Percentiles rank a stretch among this genome's conserved stretches.
phyloP scores from a whole-genome alignment of 2,113 vertebrate species.

The Scolopax mira region DNA sequence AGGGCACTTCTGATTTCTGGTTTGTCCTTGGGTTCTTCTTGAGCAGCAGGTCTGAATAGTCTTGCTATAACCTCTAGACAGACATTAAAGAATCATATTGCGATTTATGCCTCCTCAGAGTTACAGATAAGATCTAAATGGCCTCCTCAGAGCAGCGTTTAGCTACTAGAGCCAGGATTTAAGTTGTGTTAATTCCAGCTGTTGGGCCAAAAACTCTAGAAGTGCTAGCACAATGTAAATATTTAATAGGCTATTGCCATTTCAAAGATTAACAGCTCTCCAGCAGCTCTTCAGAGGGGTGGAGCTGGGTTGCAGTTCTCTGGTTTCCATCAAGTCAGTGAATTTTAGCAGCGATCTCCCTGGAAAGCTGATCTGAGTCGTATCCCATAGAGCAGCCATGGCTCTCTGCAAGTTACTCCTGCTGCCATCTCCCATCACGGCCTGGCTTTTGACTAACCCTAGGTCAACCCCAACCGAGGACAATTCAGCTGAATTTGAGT shows the following conservation, averaged over 20 bases:
- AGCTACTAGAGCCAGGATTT: slow-evolving; percentile 24
- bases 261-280: slow-evolving; percentile 59
- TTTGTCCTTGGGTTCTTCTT: neutral
- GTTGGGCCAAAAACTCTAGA: slow-evolving; percentile 9
- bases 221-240: slow-evolving; percentile 57
- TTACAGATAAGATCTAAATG: slow-evolving; percentile 55
- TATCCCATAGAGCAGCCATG: neutral
- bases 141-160: neutral
- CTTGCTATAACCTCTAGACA: neutral
- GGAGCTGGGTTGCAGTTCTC: neutral
- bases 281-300: neutral
- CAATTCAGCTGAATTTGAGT: neutral
- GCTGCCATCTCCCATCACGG: neutral
- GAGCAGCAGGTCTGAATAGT: neutral
- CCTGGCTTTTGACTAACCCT: neutral
- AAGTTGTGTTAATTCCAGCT: slow-evolving; percentile 12
- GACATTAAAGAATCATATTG: slow-evolving; percentile 13
- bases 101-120: slow-evolving; percentile 25
- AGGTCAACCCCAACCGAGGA: neutral
- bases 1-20: slow-evolving; percentile 32
- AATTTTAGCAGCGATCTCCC: slow-evolving; percentile 7
- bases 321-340: slow-evolving; percentile 25
- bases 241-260: slow-evolving; percentile 64
- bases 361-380: neutral
- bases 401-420: neutral